Percentiles rank a stretch among this genome's conserved stretches.
phyloP scores from a whole-genome alignment of 2,888 invertebrate species.

The Zele albiditarsus region DNA sequence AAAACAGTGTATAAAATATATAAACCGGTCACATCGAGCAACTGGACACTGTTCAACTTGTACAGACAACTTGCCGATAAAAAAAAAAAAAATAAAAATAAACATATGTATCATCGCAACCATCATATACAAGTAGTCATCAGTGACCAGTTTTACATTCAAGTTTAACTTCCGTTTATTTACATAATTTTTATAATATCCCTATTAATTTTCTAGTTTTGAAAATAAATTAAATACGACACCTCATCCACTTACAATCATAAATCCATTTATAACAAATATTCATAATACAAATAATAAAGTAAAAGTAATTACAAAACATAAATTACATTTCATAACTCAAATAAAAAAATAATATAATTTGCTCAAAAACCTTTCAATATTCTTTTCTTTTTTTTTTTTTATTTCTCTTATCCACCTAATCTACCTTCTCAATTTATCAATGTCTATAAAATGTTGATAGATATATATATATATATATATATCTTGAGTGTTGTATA shows the following conservation, averaged over 20 bases:
- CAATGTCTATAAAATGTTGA: slow-evolving; percentile 6
- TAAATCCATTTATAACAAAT: background rate
- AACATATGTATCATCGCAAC: background rate
- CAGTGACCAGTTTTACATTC: slow-evolving; percentile 16
- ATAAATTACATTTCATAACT: background rate
- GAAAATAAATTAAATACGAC: too few relatives aligned
- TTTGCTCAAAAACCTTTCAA: background rate
- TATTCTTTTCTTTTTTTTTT: background rate
- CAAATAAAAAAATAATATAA: background rate
- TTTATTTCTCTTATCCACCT: background rate
- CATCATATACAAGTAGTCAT: background rate
- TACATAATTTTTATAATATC: background rate
- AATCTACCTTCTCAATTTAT: background rate
- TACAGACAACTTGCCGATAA: background rate
- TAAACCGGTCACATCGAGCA: background rate
- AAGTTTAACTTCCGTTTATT: background rate
- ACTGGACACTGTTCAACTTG: slow-evolving; percentile 33
- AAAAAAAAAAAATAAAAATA: background rate
- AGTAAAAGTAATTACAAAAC: background rate
- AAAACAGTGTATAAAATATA: background rate
- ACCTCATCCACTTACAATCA: background rate
- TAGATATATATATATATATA: slow-evolving; percentile 30
- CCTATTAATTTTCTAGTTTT: background rate
- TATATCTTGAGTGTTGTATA: slow-evolving; percentile 1
- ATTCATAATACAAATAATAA: background rate